These are phyloP conservation scores for Callaeas wilsoni DNA, from an alignment of 2,113 vertebrate genomes.

Conservation along the genomic window DNA sequence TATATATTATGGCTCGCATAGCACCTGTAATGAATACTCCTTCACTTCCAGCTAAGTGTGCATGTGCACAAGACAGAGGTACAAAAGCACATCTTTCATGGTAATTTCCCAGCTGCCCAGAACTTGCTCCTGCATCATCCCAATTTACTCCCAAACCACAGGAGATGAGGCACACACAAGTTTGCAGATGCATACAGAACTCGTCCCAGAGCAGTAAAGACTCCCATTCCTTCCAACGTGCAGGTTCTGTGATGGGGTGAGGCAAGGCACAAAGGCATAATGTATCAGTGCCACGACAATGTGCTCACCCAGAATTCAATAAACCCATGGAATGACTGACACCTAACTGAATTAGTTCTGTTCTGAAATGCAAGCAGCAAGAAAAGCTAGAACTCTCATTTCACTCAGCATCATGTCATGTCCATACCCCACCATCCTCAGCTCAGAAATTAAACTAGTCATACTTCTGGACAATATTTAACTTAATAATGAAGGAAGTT, in stretches of 20 bases:
- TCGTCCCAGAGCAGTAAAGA: background rate
- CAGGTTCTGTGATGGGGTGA: background rate
- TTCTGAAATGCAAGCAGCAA: background rate
- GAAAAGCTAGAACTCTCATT: background rate
- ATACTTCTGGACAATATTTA: background rate
- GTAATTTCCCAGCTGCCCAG: background rate
- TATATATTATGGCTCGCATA: background rate
- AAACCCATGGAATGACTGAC: background rate
- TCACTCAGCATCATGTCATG: background rate
- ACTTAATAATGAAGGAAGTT: background rate
- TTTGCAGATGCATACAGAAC: background rate
- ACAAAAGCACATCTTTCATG: background rate
- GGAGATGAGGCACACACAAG: background rate
- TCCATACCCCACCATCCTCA: accelerated
- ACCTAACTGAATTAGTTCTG: background rate
- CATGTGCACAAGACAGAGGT: background rate
- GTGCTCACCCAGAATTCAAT: background rate
- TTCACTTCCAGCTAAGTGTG: background rate
- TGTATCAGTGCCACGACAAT: background rate
- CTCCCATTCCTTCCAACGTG: background rate
- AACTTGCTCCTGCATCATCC: background rate
- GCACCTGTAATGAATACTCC: background rate
- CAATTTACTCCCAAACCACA: background rate
- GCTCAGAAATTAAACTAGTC: background rate
- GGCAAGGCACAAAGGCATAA: background rate